Conservation (phyloP, 1,140 invertebrate species). For the Papilio dardanus region DNA sequence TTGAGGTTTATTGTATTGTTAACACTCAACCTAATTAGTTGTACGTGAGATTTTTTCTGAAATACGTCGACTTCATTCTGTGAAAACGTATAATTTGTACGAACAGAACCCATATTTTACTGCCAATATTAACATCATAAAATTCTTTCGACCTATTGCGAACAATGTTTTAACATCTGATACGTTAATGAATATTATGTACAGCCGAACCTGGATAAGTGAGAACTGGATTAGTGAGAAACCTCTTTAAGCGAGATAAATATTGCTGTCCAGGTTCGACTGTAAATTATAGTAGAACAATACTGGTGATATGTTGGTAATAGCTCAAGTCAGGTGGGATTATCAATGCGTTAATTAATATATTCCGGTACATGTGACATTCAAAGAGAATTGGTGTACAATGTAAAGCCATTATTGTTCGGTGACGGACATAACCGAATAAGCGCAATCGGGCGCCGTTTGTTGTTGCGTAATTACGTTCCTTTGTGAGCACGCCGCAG, state of each 20-base stretch:
- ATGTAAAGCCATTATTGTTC: constrained; percentile 29
- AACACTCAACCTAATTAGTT: neutral
- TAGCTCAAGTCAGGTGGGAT: neutral
- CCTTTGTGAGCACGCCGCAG: constrained; percentile 18
- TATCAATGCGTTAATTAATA: neutral
- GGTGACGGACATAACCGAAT: constrained; percentile 25
- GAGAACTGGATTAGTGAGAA: too few relatives aligned
- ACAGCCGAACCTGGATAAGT: too few relatives aligned
- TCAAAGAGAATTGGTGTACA: neutral
- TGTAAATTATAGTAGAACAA: neutral
- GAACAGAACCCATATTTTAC: too few relatives aligned
- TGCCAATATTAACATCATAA: too few relatives aligned
- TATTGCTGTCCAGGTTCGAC: too few relatives aligned
- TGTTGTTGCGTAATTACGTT: constrained; percentile 30
- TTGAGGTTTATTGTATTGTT: constrained; percentile 25
- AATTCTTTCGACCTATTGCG: too few relatives aligned
- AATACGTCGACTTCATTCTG: neutral
- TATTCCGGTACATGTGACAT: neutral
- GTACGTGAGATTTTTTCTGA: neutral
- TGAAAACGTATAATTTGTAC: too few relatives aligned
- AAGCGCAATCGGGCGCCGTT: constrained; percentile 28
- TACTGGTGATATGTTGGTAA: neutral
- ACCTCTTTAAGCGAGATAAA: too few relatives aligned
- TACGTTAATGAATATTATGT: too few relatives aligned
- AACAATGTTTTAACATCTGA: too few relatives aligned